Percentiles rank a stretch among this genome's conserved stretches.
Conservation (phyloP, 1,140 invertebrate genomes). For the Belonocnema kinseyi region DNA sequence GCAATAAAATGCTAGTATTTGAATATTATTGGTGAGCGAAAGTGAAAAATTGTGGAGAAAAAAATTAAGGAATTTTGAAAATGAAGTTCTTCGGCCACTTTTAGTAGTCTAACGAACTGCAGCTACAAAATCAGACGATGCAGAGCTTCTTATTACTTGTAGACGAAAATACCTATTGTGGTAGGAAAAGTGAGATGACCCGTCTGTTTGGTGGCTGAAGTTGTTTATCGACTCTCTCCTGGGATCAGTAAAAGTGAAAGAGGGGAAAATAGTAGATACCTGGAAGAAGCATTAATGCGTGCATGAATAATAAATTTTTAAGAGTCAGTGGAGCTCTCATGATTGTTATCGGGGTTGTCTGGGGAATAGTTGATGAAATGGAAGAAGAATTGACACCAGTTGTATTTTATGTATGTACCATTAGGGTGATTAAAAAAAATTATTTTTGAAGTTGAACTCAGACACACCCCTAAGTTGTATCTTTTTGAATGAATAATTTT, state of each 20-base stretch:
- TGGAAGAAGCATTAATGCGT: background rate
- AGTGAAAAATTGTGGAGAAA: no score
- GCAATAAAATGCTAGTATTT: no score
- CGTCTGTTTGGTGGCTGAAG: background rate
- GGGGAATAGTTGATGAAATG: constrained; percentile 22
- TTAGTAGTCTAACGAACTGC: no score
- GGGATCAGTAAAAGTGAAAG: constrained; percentile 9
- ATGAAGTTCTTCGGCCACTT: no score
- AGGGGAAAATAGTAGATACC: background rate
- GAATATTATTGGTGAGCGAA: no score
- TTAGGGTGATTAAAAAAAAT: no score
- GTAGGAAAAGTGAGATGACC: background rate
- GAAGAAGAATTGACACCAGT: constrained; percentile 10
- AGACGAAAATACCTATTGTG: background rate
- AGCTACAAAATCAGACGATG: no score
- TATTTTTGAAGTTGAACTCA: no score
- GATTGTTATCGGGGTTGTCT: constrained; percentile 10
- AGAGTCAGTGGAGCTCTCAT: constrained; percentile 16
- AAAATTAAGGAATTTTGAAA: no score
- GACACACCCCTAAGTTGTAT: no score
- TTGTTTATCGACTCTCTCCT: constrained; percentile 15
- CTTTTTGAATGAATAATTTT: no score
- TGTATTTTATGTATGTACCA: constrained; percentile 10
- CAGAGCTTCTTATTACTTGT: background rate
- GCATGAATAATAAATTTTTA: constrained; percentile 25